Evolutionary conservation across 2,797 vertebrate genomes (phyloP).

Genomic region (Gadopsis marmoratus): DNA sequence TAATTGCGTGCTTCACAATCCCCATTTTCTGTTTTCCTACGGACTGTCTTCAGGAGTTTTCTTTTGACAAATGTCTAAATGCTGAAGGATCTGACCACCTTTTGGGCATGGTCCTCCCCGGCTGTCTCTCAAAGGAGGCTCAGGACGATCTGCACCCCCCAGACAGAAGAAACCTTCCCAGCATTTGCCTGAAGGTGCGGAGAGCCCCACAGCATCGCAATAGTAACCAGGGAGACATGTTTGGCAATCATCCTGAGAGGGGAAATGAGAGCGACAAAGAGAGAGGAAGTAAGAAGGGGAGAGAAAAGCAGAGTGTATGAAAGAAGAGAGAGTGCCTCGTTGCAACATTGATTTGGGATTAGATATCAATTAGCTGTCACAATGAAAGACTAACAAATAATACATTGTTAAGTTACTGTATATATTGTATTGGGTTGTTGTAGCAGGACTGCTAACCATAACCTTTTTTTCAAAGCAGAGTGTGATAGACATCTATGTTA

Average conservation of each 20-base stretch:
- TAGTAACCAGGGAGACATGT: conserved; percentile 87
- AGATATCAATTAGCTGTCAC: conserved; percentile 45
- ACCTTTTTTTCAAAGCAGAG: not conserved
- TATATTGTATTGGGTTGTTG: conserved; percentile 1
- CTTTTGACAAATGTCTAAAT: not conserved
- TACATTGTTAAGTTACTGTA: conserved; percentile 2
- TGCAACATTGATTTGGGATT: conserved; percentile 36
- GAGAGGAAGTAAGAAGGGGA: not conserved
- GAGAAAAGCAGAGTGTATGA: conserved; percentile 5
- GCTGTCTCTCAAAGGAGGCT: conserved; percentile 71
- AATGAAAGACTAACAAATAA: conserved; percentile 20
- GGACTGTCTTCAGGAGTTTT: not conserved
- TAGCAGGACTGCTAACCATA: not conserved
- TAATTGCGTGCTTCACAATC: conserved; percentile 12
- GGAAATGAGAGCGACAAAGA: conserved; percentile 19
- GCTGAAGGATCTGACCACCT: conserved; percentile 77
- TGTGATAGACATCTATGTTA: not conserved
- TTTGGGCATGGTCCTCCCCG: conserved; percentile 87
- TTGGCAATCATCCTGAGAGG: conserved; percentile 84
- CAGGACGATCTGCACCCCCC: conserved; percentile 78
- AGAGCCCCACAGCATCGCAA: conserved; percentile 82
- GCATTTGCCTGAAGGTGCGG: conserved; percentile 85
- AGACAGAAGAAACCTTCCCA: conserved; percentile 89
- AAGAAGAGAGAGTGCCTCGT: not conserved
- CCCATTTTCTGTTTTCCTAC: not conserved